Conservation (phyloP, 2,113 vertebrate species). For the Synchiropus splendidus region DNA sequence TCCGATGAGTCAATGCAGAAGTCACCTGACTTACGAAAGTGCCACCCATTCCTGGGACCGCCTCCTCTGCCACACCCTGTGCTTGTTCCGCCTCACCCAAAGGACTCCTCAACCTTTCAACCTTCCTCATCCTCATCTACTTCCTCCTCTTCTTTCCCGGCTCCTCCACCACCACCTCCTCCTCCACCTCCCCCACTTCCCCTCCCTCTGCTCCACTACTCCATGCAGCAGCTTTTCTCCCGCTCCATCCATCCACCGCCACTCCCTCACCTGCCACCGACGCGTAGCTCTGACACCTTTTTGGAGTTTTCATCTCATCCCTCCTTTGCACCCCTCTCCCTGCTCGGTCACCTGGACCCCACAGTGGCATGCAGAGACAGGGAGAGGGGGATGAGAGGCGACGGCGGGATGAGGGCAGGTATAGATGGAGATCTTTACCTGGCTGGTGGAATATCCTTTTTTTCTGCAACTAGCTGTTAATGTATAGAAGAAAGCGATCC, state of each 20-base stretch:
- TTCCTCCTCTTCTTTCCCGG: constrained; percentile 34
- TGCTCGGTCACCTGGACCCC: constrained; percentile 60
- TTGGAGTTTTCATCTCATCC: constrained; percentile 58
- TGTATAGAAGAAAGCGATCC: no score
- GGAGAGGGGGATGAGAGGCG: constrained; percentile 59
- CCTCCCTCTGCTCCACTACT: constrained; percentile 67
- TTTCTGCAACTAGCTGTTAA: neutral
- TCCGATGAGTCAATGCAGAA: constrained; percentile 43
- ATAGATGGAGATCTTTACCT: constrained; percentile 67
- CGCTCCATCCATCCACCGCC: constrained; percentile 56
- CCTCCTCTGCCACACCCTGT: constrained; percentile 37
- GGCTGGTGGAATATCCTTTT: constrained; percentile 69
- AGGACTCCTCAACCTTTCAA: constrained; percentile 50
- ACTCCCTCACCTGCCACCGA: constrained; percentile 50
- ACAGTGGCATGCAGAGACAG: constrained; percentile 46
- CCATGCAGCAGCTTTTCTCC: constrained; percentile 73
- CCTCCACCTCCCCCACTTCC: constrained; percentile 36
- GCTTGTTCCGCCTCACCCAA: constrained; percentile 38
- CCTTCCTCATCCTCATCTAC: constrained; percentile 43
- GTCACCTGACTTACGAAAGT: constrained; percentile 48
- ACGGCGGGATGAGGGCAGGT: constrained; percentile 41
- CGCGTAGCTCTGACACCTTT: constrained; percentile 54
- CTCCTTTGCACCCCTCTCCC: constrained; percentile 52
- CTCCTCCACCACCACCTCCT: constrained; percentile 28
- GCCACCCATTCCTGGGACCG: constrained; percentile 28